Percentiles rank a stretch among this genome's conserved stretches.
These are phyloP conservation scores for Drosophila pseudoananassae DNA, from an alignment of 1,140 invertebrate genomes.

Conservation along the genomic window DNA sequence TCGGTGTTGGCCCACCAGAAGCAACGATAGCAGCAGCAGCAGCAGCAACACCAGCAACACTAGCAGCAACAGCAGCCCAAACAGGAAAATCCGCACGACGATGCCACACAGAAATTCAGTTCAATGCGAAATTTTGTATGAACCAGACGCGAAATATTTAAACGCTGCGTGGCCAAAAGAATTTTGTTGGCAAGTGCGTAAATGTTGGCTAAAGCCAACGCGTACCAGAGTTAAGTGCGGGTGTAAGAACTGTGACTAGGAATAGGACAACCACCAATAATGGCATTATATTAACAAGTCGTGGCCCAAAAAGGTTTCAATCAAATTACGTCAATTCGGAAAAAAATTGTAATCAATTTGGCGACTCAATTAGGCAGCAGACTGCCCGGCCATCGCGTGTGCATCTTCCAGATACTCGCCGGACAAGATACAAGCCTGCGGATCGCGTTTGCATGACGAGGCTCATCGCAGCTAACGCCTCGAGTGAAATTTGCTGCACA, in stretches of 20 bases:
- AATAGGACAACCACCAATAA: background rate
- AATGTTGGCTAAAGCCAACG: conserved; percentile 13
- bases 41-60: conserved; percentile 28
- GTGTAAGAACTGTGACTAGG: background rate
- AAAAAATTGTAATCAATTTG: conserved; percentile 50
- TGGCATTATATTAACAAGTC: background rate
- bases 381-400: conserved; percentile 18
- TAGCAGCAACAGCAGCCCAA: conserved; percentile 57
- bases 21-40: conserved; percentile 31
- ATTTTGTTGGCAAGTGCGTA: conserved; percentile 33
- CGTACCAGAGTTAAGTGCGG: background rate
- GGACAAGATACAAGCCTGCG: conserved; percentile 26
- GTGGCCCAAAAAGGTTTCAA: background rate
- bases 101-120: conserved; percentile 73
- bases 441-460: too few relatives aligned
- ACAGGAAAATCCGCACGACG: conserved; percentile 78
- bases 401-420: conserved; percentile 27
- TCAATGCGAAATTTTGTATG: conserved; percentile 77
- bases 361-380: conserved; percentile 11
- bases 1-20: conserved; percentile 35
- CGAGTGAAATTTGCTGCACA: conserved; percentile 61
- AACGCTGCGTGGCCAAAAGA: conserved; percentile 36
- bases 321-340: conserved; percentile 6
- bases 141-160: conserved; percentile 67
- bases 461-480: conserved; percentile 4